phyloP scores from a whole-genome alignment of 53 echinoderm and acorn worm species.

The Holothuria leucospilota region DNA sequence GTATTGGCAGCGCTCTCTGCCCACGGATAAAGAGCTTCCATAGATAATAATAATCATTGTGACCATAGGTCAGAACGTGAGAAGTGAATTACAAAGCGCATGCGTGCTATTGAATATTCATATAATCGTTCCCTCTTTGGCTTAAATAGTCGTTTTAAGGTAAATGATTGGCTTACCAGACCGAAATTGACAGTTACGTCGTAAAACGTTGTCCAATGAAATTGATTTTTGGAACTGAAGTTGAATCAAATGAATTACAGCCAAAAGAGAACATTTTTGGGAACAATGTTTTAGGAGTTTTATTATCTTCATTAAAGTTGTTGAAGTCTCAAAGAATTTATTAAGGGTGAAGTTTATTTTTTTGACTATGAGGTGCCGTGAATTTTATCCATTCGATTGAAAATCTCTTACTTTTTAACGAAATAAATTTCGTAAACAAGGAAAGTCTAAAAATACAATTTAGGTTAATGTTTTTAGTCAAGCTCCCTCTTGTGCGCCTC shows the following conservation, averaged over 20 bases:
- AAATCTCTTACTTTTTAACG: too few relatives aligned
- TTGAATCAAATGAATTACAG: too few relatives aligned
- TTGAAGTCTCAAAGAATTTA: too few relatives aligned
- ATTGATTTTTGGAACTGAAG: background rate
- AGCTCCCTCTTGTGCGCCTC: too few relatives aligned
- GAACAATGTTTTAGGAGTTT: too few relatives aligned
- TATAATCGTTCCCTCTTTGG: background rate
- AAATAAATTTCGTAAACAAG: too few relatives aligned
- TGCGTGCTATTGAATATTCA: slow-evolving; percentile 29
- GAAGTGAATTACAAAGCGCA: slow-evolving; percentile 32
- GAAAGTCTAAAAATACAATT: too few relatives aligned
- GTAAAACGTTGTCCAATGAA: slow-evolving; percentile 13
- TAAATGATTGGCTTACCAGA: slow-evolving; percentile 12
- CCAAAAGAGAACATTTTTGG: background rate
- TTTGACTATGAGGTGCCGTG: too few relatives aligned
- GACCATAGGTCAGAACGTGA: slow-evolving; percentile 42
- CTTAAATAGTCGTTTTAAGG: background rate
- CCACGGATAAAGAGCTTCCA: slow-evolving; percentile 25
- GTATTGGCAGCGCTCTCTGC: background rate
- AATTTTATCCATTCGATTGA: too few relatives aligned
- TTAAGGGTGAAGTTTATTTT: too few relatives aligned
- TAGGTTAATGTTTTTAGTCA: too few relatives aligned
- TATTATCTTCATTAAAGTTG: too few relatives aligned
- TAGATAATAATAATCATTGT: slow-evolving; percentile 33
- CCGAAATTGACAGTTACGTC: background rate